Evolutionary conservation across 2,888 invertebrate genomes (phyloP).

Genomic region (Pseudococcus jackbeardsleyi): DNA sequence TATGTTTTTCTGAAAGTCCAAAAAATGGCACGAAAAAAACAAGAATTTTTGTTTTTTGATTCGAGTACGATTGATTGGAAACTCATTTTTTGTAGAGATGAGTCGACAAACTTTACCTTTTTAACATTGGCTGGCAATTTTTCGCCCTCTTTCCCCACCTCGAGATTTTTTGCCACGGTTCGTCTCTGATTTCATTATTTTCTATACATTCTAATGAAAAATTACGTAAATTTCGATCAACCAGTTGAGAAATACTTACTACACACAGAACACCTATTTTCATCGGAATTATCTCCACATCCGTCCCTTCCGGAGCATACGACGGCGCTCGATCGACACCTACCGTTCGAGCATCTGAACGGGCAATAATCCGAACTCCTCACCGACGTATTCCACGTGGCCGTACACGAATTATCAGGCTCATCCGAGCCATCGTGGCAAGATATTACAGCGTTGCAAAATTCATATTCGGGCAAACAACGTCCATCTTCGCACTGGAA

Average conservation of each 20-base stretch:
- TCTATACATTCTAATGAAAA: too few species aligned
- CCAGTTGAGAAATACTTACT: slow-evolving; percentile 72
- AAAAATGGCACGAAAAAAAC: too few species aligned
- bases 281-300: slow-evolving; percentile 92
- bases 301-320: slow-evolving; percentile 92
- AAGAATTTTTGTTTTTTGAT: too few species aligned
- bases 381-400: slow-evolving; percentile 69
- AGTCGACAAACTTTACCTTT: too few species aligned
- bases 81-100: too few species aligned
- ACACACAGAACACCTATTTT: slow-evolving; percentile 86
- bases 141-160: too few species aligned
- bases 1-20: too few species aligned
- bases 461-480: slow-evolving; percentile 90
- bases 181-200: too few species aligned
- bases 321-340: slow-evolving; percentile 90
- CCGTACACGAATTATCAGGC: slow-evolving; percentile 82
- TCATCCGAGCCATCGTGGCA: slow-evolving; percentile 93
- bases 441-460: slow-evolving; percentile 89
- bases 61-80: too few species aligned
- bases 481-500: slow-evolving; percentile 89
- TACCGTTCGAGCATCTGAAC: slow-evolving; percentile 86
- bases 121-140: too few species aligned
- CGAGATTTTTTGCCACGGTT: too few species aligned
- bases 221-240: too few species aligned
- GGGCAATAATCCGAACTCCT: slow-evolving; percentile 76